Conservation (phyloP, 2,113 vertebrate genomes). For the Anthoscopus minutus region DNA sequence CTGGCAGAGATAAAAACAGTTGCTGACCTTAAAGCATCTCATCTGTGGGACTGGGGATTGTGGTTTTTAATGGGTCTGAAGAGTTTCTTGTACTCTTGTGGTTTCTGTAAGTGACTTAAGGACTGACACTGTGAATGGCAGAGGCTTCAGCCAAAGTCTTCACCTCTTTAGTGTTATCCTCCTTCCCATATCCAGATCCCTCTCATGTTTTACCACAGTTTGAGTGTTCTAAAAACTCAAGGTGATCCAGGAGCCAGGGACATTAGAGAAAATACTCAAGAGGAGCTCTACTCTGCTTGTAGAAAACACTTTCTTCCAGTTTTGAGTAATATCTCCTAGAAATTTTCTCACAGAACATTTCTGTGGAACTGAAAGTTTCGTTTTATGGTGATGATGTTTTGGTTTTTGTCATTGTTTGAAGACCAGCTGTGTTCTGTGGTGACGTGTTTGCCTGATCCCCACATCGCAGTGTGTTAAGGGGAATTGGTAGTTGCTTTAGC, state of each 20-base stretch:
- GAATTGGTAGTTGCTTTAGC: background rate
- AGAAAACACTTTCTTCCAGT: background rate
- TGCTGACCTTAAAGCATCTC: background rate
- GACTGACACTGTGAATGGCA: background rate
- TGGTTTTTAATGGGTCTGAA: background rate
- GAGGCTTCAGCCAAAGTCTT: background rate
- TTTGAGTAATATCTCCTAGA: background rate
- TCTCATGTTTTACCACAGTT: background rate
- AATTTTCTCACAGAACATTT: background rate
- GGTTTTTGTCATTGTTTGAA: background rate
- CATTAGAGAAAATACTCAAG: background rate
- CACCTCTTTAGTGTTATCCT: background rate
- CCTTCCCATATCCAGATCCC: background rate
- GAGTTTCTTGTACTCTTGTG: background rate
- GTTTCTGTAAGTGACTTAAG: background rate
- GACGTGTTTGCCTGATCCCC: background rate
- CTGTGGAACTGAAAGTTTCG: background rate
- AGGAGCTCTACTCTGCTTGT: background rate
- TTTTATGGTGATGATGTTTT: background rate
- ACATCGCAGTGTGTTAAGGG: background rate
- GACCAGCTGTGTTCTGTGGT: background rate
- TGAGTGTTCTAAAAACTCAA: background rate
- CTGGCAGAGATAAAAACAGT: background rate
- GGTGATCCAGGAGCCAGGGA: background rate
- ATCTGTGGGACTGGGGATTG: background rate